phyloP scores from a whole-genome alignment of 2,113 vertebrate genomes.

The Pipa parva region DNA sequence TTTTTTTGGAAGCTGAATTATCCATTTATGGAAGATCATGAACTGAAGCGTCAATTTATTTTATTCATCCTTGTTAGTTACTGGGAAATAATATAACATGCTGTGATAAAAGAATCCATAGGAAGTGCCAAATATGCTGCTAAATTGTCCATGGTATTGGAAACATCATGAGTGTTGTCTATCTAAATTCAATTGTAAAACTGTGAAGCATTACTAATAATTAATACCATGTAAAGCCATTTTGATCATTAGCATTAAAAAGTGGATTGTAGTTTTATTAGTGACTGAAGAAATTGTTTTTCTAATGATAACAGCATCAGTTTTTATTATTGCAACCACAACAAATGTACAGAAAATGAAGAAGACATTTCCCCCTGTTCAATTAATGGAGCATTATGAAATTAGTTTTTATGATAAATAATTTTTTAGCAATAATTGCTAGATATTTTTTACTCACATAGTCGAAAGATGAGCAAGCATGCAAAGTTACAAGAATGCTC shows the following conservation, averaged over 20 bases:
- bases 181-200: conserved; percentile 28
- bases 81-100: conserved; percentile 38
- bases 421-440: too few relatives aligned
- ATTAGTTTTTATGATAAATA: too few relatives aligned
- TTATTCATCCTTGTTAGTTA: conserved; percentile 37
- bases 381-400: too few relatives aligned
- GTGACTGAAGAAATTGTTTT: not conserved
- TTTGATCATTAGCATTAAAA: conserved; percentile 14
- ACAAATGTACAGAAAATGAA: too few relatives aligned
- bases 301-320: too few relatives aligned
- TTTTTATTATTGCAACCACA: too few relatives aligned
- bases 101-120: conserved; percentile 21
- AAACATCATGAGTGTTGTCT: conserved; percentile 30
- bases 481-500: too few relatives aligned
- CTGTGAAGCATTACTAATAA: conserved; percentile 26
- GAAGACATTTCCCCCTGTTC: too few relatives aligned
- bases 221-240: conserved; percentile 26
- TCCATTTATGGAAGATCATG: conserved; percentile 32
- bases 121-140: conserved; percentile 29
- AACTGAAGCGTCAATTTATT: conserved; percentile 34
- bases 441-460: too few relatives aligned
- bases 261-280: not conserved
- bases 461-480: too few relatives aligned
- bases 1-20: conserved; percentile 29
- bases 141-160: conserved; percentile 40